Percentiles rank a stretch among this genome's conserved stretches.
Conservation (phyloP, 2,888 invertebrate genomes). For the Dicyrtomina minuta region DNA sequence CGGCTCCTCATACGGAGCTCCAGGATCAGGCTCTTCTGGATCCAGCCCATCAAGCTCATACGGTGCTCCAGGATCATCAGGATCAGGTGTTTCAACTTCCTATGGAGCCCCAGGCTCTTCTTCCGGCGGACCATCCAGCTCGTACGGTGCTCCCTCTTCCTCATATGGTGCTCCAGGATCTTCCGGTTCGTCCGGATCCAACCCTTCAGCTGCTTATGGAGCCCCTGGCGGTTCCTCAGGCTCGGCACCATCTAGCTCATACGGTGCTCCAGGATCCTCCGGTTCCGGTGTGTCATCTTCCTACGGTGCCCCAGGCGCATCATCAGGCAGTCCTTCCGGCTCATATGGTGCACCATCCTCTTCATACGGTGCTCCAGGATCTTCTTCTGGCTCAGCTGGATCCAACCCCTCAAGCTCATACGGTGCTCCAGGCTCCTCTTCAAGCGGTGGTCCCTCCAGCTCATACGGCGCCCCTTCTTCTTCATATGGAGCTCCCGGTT, state of each 20-base stretch:
- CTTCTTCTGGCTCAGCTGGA: constrained; percentile 58
- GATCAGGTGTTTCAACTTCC: background rate
- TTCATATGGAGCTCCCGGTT: constrained; percentile 2
- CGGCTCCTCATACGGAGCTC: constrained; percentile 1
- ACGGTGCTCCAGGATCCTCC: constrained; percentile 17
- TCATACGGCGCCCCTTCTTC: constrained; percentile 62
- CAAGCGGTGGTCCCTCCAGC: constrained; percentile 56
- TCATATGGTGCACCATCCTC: background rate
- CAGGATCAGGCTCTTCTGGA: background rate
- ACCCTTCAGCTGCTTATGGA: constrained; percentile 25
- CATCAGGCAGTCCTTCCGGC: background rate
- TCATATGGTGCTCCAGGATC: constrained; percentile 31
- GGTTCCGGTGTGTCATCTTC: background rate
- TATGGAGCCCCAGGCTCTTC: constrained; percentile 16
- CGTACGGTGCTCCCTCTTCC: background rate
- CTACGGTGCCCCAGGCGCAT: background rate
- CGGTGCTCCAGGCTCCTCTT: constrained; percentile 64
- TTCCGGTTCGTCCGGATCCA: constrained; percentile 21
- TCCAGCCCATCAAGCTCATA: background rate
- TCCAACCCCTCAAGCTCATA: constrained; percentile 67
- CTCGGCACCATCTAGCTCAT: background rate
- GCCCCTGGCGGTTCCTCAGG: constrained; percentile 57
- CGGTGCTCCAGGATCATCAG: constrained; percentile 5
- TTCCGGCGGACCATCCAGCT: background rate
- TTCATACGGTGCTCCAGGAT: constrained; percentile 31